Base-by-base conservation (phyloP, 1,140 invertebrate species). In the Telenomus remus region DNA sequence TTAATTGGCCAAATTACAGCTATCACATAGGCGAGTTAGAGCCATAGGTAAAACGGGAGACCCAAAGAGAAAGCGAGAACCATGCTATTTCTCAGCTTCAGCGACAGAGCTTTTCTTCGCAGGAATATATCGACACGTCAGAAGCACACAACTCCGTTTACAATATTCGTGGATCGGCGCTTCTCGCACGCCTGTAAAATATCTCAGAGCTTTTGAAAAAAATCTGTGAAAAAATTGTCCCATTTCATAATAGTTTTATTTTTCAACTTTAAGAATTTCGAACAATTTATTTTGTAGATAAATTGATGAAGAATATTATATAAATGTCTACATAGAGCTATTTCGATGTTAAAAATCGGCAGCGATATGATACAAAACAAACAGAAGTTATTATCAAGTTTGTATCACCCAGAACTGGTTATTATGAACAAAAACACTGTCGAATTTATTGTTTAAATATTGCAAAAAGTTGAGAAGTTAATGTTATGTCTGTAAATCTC, bases 81-180 rank as follows among this genome's bases (percentile, higher is more conserved):
- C 74, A 57, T 80, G 84, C 85, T 86, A 87, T 86, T 86, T 84
- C 85, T 87, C 85, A 88, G 86, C 84, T 88, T 88, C 86, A 88
- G 35, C 79, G 68, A 79, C 86, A 88, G 85, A 84, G 83, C 81
- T 80, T 87, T 88, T 86, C 85, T 86, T 87, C 81, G 79, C 65
- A 79, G 74, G 81, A 87, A 88, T 86, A 87, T 86, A 87, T 87
- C 81, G 84, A 82, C 83, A 82, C 85, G 86, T 88, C 86, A 88
- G 60, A 68, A 83, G 76, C 86, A 88, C 82, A 80, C 85, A 82
- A 78, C 70, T 71, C 78, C 81, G 84, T 84, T 85, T 82, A 84
- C 84, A 80, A 85, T 84, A 83, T 82, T 65, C 79, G 74, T 78
- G 77, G 78, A 73, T 79, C 70, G 81, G 73, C 50, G 75, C 76